Percentiles rank a stretch among this genome's conserved stretches.
Evolutionary conservation across 2,113 vertebrate genomes (phyloP).

Genomic region (Cyprinodon tularosa): DNA sequence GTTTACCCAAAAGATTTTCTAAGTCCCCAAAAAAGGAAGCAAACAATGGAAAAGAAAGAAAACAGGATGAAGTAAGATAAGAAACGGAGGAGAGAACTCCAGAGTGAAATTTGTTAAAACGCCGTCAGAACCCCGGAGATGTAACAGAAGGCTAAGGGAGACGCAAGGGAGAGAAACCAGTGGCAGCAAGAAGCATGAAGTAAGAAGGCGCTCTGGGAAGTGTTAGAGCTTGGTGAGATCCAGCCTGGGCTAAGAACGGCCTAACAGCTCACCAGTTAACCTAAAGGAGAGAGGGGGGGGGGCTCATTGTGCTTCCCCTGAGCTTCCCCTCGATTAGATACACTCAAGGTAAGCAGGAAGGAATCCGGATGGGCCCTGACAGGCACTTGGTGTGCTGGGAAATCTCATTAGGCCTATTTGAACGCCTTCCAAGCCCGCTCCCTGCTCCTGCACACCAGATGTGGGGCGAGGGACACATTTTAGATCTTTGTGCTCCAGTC

Average conservation of each 20-base stretch:
- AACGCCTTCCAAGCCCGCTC: conserved; percentile 76
- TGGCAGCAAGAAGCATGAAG: conserved; percentile 31
- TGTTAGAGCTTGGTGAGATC: conserved; percentile 36
- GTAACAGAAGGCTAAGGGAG: conserved; percentile 26
- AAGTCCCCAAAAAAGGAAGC: conserved; percentile 44
- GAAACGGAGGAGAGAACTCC: conserved; percentile 25
- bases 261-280: conserved; percentile 54
- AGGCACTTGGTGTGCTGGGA: conserved; percentile 79
- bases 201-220: conserved; percentile 38
- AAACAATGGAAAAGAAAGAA: not conserved
- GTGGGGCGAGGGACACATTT: conserved; percentile 76
- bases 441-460: conserved; percentile 80
- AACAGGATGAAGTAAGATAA: conserved; percentile 29
- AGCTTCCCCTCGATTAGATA: conserved; percentile 76
- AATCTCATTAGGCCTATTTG: conserved; percentile 80
- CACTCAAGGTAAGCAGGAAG: conserved; percentile 81
- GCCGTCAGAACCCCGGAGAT: conserved; percentile 24
- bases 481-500: conserved; percentile 62
- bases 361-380: conserved; percentile 79
- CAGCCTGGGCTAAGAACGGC: conserved; percentile 26
- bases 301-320: conserved; percentile 60
- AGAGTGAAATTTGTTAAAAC: conserved; percentile 23
- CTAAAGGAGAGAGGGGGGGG: conserved; percentile 64
- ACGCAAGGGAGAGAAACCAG: conserved; percentile 33
- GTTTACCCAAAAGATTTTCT: conserved; percentile 59